Evolutionary conservation across 2,888 invertebrate species (phyloP), one percentile per base, ranked within the genome.

Genomic region (Drosophila affinis): DNA sequence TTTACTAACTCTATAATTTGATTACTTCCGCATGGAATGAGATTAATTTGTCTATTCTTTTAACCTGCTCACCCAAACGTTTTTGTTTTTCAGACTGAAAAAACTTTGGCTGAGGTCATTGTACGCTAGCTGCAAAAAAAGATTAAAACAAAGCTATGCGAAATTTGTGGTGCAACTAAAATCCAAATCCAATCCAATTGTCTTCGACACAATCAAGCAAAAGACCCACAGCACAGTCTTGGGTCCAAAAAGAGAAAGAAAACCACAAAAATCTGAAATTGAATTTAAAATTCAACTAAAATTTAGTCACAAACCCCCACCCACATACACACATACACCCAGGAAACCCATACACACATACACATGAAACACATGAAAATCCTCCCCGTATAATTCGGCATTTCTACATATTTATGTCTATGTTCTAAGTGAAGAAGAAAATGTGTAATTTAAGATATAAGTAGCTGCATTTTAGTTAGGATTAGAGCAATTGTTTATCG

Each of bases 101-200:
- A 95, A 91, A 95, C 96, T 63, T 93, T 97, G 83, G 94, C 94
- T 75, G 95, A 95, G 91, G 93, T 97, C 62, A 94, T 96, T 91
- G 90, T 90, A 82, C 88, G 85, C 78, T 90, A 88, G 87, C 87
- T 75, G 78, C 64, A 47, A 60, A 64, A 51, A 54, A 55, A 65
- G 51, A 27, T 27, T 49, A 55, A 55, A 17, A 44, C 18, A 10
- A 44, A 17, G 39, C 14, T 14, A 14, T 39, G 14, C 39, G 6
- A 10, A 10, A 39, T 49, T 54, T 24, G 18, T 48, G 64, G 46
- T 55, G 72, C 72, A 46, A 46, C 18, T 68, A 46, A 14, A 48
- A 46, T 56, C 29, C 5, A 24, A 60, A 56, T 51, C 45, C 65
- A 65, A 65, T 65, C 67, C 65, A 67, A 67, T 67, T 67, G 65